phyloP scores from a whole-genome alignment of 1,140 invertebrate species.

The Ceratina japonica region DNA sequence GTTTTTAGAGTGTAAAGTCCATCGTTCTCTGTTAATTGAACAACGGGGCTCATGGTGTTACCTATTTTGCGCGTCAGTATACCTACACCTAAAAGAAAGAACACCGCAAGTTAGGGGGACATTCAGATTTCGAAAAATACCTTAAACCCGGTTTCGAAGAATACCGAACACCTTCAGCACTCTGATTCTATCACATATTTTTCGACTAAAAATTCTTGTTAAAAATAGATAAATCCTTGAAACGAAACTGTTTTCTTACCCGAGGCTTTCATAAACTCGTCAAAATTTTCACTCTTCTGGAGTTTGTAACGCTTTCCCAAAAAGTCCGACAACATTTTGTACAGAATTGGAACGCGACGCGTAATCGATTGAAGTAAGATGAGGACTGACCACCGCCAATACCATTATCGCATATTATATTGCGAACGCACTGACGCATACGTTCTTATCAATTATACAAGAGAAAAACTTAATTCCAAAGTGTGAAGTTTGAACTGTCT shows the following conservation, averaged over 20 bases:
- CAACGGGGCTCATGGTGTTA: constrained; percentile 85
- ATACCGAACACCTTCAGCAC: not conserved
- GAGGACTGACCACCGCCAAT: constrained; percentile 45
- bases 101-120: not conserved
- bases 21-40: constrained; percentile 86
- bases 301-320: constrained; percentile 89
- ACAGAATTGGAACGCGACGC: constrained; percentile 10
- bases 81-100: constrained; percentile 85
- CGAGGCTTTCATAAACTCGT: constrained; percentile 91
- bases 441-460: constrained; percentile 15
- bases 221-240: not conserved
- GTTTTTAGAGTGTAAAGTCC: constrained; percentile 87
- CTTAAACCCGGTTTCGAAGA: too few relatives aligned
- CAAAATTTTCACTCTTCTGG: constrained; percentile 88
- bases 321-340: constrained; percentile 67
- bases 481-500: constrained; percentile 62
- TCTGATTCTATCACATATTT: too few relatives aligned
- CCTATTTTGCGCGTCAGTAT: constrained; percentile 88
- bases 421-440: not conserved
- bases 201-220: not conserved
- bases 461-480: not conserved
- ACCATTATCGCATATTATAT: constrained; percentile 22
- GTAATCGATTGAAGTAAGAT: constrained; percentile 5
- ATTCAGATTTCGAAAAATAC: not conserved
- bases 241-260: constrained; percentile 81